Base-by-base conservation (phyloP, 2,888 invertebrate genomes). In the Hypselothyrea guttata region DNA sequence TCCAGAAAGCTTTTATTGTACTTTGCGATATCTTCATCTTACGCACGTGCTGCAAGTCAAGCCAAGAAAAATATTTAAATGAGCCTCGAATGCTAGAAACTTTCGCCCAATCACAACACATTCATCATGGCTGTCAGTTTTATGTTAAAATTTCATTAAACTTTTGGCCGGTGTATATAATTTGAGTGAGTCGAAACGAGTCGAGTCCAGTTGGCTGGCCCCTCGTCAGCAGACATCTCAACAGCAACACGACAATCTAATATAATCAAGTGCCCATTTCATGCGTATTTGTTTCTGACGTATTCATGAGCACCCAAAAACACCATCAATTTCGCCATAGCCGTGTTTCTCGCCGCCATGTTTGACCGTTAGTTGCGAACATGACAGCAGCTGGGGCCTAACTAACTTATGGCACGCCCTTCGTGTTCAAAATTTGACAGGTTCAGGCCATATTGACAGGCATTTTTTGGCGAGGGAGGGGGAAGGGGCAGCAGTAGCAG, bases 131-230 rank as follows among this genome's bases (percentile, higher is more conserved):
- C 84, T 75, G 84, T 72, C 76, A 58, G 56, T 45, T 64, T 70
- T 61, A 52, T 66, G 57, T 52, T 64, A 46, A 77, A 84, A 68
- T 74, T 84, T 71, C 82, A 78, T 84, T 84, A 77, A 77, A 82
- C 75, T 75, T 77, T 66, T 56, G 48, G 49, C 40, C 64, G 15
- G 22, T 22, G 22, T 22, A 22, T 22, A 22, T 22, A 22, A 4
- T 15, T 22, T 30, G 22, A 11, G 49, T n/a, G n/a, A n/a, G n/a
- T n/a, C n/a, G n/a, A n/a, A n/a, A n/a, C n/a, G n/a, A n/a, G n/a
- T n/a, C n/a, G n/a, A n/a, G n/a, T n/a, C n/a, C 28, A 8, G 35
- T n/a, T 35, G n/a, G 5, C 4, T 40, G 7, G 34, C 1, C 71
- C 71, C 51, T 70, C 40, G 41, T 58, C 65, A 64, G 9, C 18